A percentile compares a stretch with the other conserved stretches of the same genome.
phyloP scores from a whole-genome alignment of 1,140 invertebrate species.

The Meteorus sp. region DNA sequence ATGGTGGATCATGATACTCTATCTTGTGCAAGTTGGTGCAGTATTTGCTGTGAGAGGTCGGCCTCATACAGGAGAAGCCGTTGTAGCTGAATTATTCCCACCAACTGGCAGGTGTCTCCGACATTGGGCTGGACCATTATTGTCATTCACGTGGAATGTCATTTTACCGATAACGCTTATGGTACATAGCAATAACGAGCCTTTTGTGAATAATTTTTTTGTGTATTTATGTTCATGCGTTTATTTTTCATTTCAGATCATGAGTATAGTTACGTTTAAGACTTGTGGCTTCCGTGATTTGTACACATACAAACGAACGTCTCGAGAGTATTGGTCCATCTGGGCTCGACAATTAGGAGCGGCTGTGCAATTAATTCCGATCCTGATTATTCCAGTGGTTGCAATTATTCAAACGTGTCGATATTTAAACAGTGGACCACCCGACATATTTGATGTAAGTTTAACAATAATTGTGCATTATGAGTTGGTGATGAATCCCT shows the following conservation, averaged over 20 bases:
- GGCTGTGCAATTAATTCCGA: constrained; percentile 73
- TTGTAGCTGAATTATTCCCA: constrained; percentile 71
- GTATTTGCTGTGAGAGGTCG: constrained; percentile 82
- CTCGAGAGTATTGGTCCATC: constrained; percentile 69
- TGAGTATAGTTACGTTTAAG: constrained; percentile 77
- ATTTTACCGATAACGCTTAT: constrained; percentile 76
- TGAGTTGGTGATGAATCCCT: too few species aligned
- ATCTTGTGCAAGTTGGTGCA: constrained; percentile 74
- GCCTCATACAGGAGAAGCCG: constrained; percentile 80
- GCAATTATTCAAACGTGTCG: constrained; percentile 81
- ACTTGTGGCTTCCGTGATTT: constrained; percentile 73
- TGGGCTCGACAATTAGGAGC: constrained; percentile 79
- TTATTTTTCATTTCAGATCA: constrained; percentile 61
- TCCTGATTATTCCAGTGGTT: constrained; percentile 75
- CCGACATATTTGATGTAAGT: constrained; percentile 84
- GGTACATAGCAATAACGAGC: too few species aligned
- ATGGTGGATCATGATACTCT: constrained; percentile 85
- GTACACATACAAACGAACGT: constrained; percentile 67
- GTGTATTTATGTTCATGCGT: background rate
- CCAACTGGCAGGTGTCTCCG: constrained; percentile 60
- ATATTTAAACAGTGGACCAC: constrained; percentile 78
- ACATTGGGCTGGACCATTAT: constrained; percentile 67
- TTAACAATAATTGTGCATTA: too few species aligned
- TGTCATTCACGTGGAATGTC: constrained; percentile 89
- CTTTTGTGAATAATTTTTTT: too few species aligned